Conservation (phyloP, 2,797 vertebrate genomes). For the Mallotus villosus region DNA sequence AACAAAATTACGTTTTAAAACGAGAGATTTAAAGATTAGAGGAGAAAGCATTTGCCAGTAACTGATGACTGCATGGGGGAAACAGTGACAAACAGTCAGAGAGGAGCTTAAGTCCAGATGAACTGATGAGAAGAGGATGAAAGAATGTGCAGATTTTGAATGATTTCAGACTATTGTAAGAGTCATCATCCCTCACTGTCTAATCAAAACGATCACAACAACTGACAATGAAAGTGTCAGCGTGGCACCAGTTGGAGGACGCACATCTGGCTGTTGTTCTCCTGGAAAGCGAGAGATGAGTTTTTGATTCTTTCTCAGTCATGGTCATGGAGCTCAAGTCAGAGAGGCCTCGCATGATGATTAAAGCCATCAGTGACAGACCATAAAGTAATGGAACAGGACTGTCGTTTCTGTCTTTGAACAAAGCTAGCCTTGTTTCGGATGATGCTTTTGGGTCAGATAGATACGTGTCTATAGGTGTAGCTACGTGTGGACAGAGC, state of each 20-base stretch:
- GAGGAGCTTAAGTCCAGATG: too few species aligned
- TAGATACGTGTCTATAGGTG: not conserved
- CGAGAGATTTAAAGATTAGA: too few species aligned
- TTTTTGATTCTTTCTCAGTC: conserved; percentile 40
- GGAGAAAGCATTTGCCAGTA: too few species aligned
- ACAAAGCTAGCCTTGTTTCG: too few species aligned
- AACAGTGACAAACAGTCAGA: too few species aligned
- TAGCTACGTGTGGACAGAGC: not conserved
- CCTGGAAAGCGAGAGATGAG: conserved; percentile 37
- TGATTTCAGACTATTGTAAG: too few species aligned
- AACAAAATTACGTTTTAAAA: too few species aligned
- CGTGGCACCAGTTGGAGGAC: conserved; percentile 33
- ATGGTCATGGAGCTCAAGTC: conserved; percentile 35
- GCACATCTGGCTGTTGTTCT: conserved; percentile 45
- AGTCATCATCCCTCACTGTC: conserved; percentile 16
- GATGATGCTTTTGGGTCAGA: not conserved
- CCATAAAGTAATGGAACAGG: conserved; percentile 42
- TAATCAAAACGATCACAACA: conserved; percentile 40
- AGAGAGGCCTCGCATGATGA: conserved; percentile 44
- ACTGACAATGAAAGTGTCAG: conserved; percentile 53
- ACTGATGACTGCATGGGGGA: too few species aligned
- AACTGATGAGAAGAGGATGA: too few species aligned
- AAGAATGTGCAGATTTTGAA: too few species aligned
- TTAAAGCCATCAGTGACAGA: conserved; percentile 56
- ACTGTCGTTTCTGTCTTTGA: not conserved